Conservation (phyloP, 2,113 vertebrate species). For the Xyrauchen texanus region DNA sequence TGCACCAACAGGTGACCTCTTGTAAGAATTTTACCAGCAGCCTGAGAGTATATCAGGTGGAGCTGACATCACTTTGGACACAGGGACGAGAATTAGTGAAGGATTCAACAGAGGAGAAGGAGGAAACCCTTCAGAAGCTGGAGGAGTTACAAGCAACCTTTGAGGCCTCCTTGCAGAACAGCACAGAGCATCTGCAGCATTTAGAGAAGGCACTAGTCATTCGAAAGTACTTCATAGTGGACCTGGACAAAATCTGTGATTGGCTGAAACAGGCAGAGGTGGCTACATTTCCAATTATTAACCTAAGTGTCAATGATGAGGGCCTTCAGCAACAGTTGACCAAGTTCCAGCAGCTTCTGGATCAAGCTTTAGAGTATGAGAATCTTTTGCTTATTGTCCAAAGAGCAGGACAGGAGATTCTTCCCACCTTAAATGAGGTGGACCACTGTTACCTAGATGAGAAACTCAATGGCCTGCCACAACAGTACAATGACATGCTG, state of each 20-base stretch:
- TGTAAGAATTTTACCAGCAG: slow-evolving; percentile 83
- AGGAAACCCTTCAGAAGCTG: slow-evolving; percentile 83
- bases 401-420: slow-evolving; percentile 89
- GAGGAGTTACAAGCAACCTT: slow-evolving; percentile 86
- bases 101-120: slow-evolving; percentile 83
- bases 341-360: slow-evolving; percentile 87
- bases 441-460: slow-evolving; percentile 92
- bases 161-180: slow-evolving; percentile 83
- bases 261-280: slow-evolving; percentile 91
- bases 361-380: slow-evolving; percentile 91
- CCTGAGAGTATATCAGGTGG: slow-evolving; percentile 85
- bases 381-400: slow-evolving; percentile 89
- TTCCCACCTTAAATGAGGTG: slow-evolving; percentile 88
- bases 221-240: slow-evolving; percentile 93
- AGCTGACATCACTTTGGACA: slow-evolving; percentile 86
- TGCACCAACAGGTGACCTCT: slow-evolving; percentile 84
- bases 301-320: slow-evolving; percentile 77
- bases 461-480: slow-evolving; percentile 86
- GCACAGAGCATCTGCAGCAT: slow-evolving; percentile 81
- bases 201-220: slow-evolving; percentile 89
- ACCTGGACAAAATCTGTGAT: slow-evolving; percentile 89
- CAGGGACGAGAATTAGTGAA: slow-evolving; percentile 90
- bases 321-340: slow-evolving; percentile 81
- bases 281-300: slow-evolving; percentile 90
- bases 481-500: slow-evolving; percentile 85